Evolutionary conservation across 2,888 invertebrate species (phyloP).

Genomic region (Ferrisia virgata): DNA sequence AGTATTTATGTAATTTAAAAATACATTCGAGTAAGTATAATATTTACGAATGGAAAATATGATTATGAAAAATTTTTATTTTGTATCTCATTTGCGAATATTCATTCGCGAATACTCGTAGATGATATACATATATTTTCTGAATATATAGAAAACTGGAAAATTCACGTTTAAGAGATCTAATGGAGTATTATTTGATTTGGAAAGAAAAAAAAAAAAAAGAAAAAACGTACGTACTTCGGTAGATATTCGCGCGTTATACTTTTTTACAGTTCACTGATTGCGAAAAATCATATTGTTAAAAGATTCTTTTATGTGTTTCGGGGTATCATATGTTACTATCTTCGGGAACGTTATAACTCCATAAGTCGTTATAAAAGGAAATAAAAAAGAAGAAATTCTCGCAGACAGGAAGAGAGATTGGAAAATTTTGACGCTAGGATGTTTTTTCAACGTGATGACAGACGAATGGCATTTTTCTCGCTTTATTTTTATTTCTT

Average conservation of each 20-base stretch:
- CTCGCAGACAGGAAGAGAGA: constrained; percentile 31
- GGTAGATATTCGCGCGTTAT: constrained; percentile 32
- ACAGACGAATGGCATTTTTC: constrained; percentile 20
- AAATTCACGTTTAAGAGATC: neutral
- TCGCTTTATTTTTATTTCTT: constrained; percentile 30
- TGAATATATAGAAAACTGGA: neutral
- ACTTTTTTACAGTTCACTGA: constrained; percentile 33
- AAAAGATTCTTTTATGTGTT: constrained; percentile 41
- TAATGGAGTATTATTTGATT: constrained; percentile 26
- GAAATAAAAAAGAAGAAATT: constrained; percentile 24
- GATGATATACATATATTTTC: no score
- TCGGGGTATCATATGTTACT: constrained; percentile 35
- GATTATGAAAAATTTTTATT: neutral
- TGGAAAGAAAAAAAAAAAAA: no score
- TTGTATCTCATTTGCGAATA: neutral
- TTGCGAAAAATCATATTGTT: constrained; percentile 39
- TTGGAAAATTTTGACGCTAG: constrained; percentile 36
- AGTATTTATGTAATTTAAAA: no score
- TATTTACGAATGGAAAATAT: no score
- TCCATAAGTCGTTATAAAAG: constrained; percentile 27
- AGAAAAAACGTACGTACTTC: neutral
- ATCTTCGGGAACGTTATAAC: constrained; percentile 35
- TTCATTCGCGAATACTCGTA: neutral
- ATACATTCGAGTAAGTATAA: no score
- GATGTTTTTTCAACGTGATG: constrained; percentile 24